phyloP scores from a whole-genome alignment of 2,113 vertebrate species.

The Apodemus speciosus region DNA sequence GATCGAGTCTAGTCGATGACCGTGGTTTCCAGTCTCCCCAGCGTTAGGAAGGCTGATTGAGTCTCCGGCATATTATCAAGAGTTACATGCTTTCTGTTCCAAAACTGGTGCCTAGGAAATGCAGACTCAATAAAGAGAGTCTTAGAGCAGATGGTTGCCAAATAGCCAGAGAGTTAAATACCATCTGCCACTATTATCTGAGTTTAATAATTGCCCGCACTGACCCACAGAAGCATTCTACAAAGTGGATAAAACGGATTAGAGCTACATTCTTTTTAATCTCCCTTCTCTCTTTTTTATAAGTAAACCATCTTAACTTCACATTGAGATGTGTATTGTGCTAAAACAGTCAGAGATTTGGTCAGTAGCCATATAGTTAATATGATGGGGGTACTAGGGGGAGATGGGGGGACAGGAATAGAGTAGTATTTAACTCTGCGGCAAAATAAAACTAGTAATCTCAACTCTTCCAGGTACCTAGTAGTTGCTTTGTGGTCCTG shows the following conservation, averaged over 20 bases:
- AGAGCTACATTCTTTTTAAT: conserved; percentile 54
- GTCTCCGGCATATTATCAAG: neutral
- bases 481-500: neutral
- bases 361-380: neutral
- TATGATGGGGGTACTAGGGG: neutral
- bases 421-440: conserved; percentile 6
- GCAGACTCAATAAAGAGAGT: conserved; percentile 29
- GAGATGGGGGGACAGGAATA: neutral
- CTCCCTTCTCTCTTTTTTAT: conserved; percentile 7
- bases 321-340: conserved; percentile 14
- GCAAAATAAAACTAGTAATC: conserved; percentile 22
- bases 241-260: conserved; percentile 21
- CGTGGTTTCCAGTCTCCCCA: conserved; percentile 6
- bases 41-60: neutral
- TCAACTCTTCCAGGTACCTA: neutral
- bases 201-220: conserved; percentile 46
- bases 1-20: neutral
- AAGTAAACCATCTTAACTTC: neutral
- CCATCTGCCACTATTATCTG: conserved; percentile 58
- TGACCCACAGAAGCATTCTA: conserved; percentile 44
- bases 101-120: conserved; percentile 47
- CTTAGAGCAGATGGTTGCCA: conserved; percentile 64
- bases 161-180: conserved; percentile 54
- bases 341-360: neutral
- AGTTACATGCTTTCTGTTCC: conserved; percentile 34